These are phyloP conservation scores for Micrastur ruficollis DNA, from an alignment of 2,797 vertebrate genomes.

Conservation along the genomic window DNA sequence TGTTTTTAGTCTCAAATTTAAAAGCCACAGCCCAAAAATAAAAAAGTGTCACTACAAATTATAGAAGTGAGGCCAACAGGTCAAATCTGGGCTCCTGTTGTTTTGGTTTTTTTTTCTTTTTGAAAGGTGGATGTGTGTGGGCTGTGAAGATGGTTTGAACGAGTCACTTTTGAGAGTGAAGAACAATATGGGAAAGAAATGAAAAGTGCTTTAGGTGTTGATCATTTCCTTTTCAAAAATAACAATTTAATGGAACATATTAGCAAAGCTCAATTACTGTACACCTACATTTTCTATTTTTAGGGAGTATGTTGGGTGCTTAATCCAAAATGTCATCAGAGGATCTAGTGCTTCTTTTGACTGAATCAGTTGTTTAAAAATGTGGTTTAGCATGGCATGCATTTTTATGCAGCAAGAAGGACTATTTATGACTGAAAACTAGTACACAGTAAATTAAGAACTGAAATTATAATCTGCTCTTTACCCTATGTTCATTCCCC, in stretches of 20 bases:
- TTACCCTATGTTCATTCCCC: background rate
- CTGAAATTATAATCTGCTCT: background rate
- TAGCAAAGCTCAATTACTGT: background rate
- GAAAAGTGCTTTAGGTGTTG: background rate
- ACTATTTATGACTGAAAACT: background rate
- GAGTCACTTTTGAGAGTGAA: conserved; percentile 40
- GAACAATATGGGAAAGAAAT: conserved; percentile 3
- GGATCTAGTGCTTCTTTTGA: background rate
- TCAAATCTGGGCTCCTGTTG: background rate
- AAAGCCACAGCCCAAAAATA: conserved; percentile 54
- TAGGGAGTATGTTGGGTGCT: background rate
- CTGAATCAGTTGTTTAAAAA: background rate
- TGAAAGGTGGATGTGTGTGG: background rate
- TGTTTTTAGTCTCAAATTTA: background rate
- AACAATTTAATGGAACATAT: conserved; percentile 40
- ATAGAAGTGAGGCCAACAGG: background rate
- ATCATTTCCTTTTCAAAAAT: conserved; percentile 18
- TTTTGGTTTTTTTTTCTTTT: background rate
- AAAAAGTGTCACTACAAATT: background rate
- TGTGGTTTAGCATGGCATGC: background rate
- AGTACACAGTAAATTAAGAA: background rate
- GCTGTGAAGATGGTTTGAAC: background rate
- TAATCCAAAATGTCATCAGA: background rate
- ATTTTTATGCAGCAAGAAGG: background rate
- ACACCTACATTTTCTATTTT: background rate